phyloP scores from a whole-genome alignment of 1,140 invertebrate species.

The Dryas iulia region DNA sequence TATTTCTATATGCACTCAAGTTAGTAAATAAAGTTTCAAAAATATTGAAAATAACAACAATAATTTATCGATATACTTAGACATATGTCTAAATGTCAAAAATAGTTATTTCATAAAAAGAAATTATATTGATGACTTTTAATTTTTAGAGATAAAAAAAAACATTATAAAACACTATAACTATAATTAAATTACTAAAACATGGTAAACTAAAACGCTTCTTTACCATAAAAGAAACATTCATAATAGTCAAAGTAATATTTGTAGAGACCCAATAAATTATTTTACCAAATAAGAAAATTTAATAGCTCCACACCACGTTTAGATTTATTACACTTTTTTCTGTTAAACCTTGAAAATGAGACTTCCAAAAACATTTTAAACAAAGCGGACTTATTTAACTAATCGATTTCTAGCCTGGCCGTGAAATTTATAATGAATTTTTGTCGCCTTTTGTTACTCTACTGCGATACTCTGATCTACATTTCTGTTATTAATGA shows the following conservation, averaged over 20 bases:
- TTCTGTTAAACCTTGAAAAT: neutral
- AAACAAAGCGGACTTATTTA: neutral
- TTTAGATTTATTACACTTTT: slow-evolving; percentile 2
- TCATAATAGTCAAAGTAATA: neutral
- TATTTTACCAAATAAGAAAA: neutral
- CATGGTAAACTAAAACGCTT: neutral
- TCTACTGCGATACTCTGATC: neutral
- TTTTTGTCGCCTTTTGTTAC: neutral
- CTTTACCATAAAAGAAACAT: neutral
- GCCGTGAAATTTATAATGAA: neutral
- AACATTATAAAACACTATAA: too few relatives aligned
- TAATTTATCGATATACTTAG: too few relatives aligned
- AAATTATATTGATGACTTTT: too few relatives aligned
- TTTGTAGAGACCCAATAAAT: neutral
- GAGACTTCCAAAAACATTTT: neutral
- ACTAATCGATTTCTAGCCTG: neutral
- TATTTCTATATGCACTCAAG: too few relatives aligned
- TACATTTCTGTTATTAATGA: neutral
- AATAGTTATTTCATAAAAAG: too few relatives aligned
- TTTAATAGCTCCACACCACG: neutral
- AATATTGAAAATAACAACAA: too few relatives aligned
- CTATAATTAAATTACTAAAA: neutral
- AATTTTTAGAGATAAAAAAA: too few relatives aligned
- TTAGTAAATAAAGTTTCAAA: too few relatives aligned
- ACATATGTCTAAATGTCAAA: too few relatives aligned